phyloP scores from a whole-genome alignment of 2,888 invertebrate genomes.

The Drosophila neutralis region DNA sequence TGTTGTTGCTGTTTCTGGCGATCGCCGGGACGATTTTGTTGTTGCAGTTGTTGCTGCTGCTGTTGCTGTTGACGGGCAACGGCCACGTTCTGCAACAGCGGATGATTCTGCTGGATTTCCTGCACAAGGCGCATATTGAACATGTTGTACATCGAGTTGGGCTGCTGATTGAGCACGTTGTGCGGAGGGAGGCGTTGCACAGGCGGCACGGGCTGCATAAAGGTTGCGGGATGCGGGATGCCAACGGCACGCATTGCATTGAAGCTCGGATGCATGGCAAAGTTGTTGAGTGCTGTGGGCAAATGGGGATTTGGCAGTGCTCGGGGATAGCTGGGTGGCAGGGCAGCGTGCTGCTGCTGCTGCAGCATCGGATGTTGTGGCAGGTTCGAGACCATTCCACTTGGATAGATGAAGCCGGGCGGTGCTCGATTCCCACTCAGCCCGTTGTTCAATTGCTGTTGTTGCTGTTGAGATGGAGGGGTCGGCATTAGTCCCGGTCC shows the following conservation, averaged over 20 bases:
- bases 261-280: slow-evolving; percentile 85
- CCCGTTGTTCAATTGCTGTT: slow-evolving; percentile 60
- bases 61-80: slow-evolving; percentile 67
- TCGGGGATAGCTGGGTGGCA: slow-evolving; percentile 77
- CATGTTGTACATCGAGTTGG: slow-evolving; percentile 81
- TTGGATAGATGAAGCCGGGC: slow-evolving; percentile 81
- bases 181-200: slow-evolving; percentile 83
- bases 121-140: slow-evolving; percentile 85
- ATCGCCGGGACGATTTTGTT: slow-evolving; percentile 71
- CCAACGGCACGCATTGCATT: slow-evolving; percentile 84
- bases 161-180: slow-evolving; percentile 64
- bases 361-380: slow-evolving; percentile 79
- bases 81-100: slow-evolving; percentile 80
- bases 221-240: slow-evolving; percentile 71
- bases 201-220: slow-evolving; percentile 74
- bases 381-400: slow-evolving; percentile 71
- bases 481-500: slow-evolving; percentile 67
- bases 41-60: slow-evolving; percentile 54
- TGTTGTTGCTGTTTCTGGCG: slow-evolving; percentile 37
- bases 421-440: slow-evolving; percentile 79
- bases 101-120: slow-evolving; percentile 85
- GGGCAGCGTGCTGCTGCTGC: slow-evolving; percentile 69
- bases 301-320: slow-evolving; percentile 81
- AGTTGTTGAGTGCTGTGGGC: slow-evolving; percentile 84
- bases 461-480: slow-evolving; percentile 53